Conservation (phyloP, 2,888 invertebrate species). For the Machimus atricapillus region DNA sequence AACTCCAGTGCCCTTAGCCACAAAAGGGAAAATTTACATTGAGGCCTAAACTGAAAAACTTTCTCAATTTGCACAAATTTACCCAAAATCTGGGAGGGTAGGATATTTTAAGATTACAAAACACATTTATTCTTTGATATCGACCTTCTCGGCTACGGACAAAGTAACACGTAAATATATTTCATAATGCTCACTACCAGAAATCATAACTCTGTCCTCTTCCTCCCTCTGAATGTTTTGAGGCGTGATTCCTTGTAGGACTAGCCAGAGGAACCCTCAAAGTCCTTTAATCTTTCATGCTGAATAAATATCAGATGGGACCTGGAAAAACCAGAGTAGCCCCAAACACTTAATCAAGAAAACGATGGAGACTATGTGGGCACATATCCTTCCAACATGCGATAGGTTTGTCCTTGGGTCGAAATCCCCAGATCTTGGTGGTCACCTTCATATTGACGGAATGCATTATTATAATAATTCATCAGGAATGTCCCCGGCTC, state of each 20-base stretch:
- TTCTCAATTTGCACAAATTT: conserved; percentile 3
- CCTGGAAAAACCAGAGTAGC: conserved; percentile 14
- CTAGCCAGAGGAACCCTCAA: conserved; percentile 8
- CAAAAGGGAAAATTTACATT: conserved; percentile 16
- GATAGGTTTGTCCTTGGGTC: neutral
- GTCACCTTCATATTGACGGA: neutral
- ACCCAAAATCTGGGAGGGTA: neutral
- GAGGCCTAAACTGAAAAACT: conserved; percentile 15
- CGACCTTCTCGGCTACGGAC: conserved; percentile 46
- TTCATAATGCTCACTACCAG: conserved; percentile 56
- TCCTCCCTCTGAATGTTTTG: conserved; percentile 50
- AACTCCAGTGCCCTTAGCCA: neutral
- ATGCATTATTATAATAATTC: conserved; percentile 23
- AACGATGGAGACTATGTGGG: neutral
- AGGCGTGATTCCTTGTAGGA: conserved; percentile 50
- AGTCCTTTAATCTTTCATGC: conserved; percentile 19
- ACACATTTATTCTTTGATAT: conserved; percentile 29
- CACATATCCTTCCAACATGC: neutral
- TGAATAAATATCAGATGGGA: conserved; percentile 27
- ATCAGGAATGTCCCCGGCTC: neutral
- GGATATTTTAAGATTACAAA: neutral
- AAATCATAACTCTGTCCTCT: neutral
- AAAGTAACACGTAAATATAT: conserved; percentile 58
- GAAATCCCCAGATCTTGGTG: neutral
- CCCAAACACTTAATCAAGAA: conserved; percentile 28